These are phyloP conservation scores for Montipora foliosa DNA, from an alignment of 64 coral and sea anemone genomes.

Conservation along the genomic window DNA sequence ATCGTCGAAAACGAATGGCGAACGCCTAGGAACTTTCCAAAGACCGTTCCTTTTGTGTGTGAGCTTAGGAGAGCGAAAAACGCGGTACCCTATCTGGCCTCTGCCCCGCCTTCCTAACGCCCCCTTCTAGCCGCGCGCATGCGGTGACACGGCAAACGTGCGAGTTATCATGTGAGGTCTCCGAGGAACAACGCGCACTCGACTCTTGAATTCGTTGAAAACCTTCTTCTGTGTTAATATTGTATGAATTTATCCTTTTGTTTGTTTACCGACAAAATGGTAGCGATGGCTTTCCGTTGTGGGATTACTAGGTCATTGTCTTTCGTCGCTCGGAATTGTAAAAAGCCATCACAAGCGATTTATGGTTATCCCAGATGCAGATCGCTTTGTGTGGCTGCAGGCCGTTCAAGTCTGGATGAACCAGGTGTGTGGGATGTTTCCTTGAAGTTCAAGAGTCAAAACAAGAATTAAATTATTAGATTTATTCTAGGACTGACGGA, in stretches of 20 bases:
- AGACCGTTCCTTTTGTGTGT: no score
- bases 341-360: slow-evolving; percentile 11
- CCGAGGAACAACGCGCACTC: not conserved
- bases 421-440: slow-evolving; percentile 7
- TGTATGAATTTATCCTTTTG: not conserved
- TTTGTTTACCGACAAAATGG: not conserved
- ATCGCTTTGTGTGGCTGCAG: slow-evolving; percentile 49
- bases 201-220: not conserved
- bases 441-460: not conserved
- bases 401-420: slow-evolving; percentile 26
- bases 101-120: no score
- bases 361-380: slow-evolving; percentile 21
- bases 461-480: not conserved
- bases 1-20: no score
- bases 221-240: not conserved
- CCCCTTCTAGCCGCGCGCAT: no score
- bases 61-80: no score
- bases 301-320: slow-evolving; percentile 59
- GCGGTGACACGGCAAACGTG: no score
- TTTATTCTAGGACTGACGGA: not conserved
- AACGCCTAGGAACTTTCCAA: no score
- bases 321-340: slow-evolving; percentile 24
- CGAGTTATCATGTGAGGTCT: no score
- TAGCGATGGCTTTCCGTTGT: slow-evolving; percentile 72
- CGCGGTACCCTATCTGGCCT: no score